Percentiles rank a stretch among this genome's conserved stretches.
These are phyloP conservation scores for Steinernema feltiae DNA, from an alignment of 1,140 invertebrate species.

Conservation along the genomic window DNA sequence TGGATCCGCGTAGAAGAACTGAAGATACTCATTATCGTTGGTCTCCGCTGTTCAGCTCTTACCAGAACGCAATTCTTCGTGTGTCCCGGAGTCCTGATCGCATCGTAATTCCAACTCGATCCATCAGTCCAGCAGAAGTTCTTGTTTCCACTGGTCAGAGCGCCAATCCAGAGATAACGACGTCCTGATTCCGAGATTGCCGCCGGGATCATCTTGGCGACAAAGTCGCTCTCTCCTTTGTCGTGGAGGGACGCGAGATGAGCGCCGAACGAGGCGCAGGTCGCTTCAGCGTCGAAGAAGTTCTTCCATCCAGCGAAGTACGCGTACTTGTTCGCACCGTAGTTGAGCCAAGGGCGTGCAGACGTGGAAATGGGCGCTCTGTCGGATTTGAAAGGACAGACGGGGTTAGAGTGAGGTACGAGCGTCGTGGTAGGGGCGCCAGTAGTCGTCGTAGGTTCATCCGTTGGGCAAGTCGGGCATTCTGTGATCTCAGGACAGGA, in stretches of 20 bases:
- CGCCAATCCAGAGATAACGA: neutral
- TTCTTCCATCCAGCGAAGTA: neutral
- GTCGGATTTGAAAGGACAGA: neutral
- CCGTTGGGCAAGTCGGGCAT: neutral
- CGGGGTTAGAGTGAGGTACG: neutral
- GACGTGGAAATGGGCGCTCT: neutral
- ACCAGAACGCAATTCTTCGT: neutral
- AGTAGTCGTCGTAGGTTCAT: neutral
- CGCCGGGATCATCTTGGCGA: neutral
- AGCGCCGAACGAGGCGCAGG: neutral
- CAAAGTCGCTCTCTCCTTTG: neutral
- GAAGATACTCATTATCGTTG: neutral
- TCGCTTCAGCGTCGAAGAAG: neutral
- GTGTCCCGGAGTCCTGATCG: neutral
- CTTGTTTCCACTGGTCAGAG: neutral
- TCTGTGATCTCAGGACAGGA: conserved; percentile 4
- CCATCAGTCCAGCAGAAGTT: neutral
- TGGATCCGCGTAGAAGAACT: neutral
- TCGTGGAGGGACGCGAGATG: neutral
- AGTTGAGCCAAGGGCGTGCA: neutral
- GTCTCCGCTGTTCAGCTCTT: no score
- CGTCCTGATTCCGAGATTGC: neutral
- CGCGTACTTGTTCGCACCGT: neutral
- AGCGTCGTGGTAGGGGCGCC: neutral
- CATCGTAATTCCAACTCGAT: neutral